Conservation (phyloP, 23 tunicate species). For the Aplidium turbinatum region DNA sequence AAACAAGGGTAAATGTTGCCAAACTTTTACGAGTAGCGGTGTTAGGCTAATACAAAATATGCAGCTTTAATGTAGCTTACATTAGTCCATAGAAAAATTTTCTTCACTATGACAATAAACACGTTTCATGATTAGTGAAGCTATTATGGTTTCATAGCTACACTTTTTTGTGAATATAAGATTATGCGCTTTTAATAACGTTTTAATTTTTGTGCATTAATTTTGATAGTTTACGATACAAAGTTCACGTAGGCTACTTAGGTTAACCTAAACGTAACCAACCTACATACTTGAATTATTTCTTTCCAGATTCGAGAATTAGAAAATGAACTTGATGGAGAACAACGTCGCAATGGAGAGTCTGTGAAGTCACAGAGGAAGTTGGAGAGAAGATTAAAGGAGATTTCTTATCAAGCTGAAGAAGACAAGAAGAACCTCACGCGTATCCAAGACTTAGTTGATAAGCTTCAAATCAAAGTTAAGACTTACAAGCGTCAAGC, state of each 20-base stretch:
- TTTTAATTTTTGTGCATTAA: too few relatives aligned
- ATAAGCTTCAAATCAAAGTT: constrained; percentile 95
- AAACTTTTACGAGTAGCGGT: too few relatives aligned
- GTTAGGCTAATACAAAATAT: too few relatives aligned
- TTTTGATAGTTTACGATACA: too few relatives aligned
- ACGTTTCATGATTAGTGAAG: too few relatives aligned
- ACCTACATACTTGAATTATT: not conserved
- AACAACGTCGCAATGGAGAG: constrained; percentile 91
- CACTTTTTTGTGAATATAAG: too few relatives aligned
- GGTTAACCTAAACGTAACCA: too few relatives aligned
- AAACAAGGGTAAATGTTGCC: constrained; percentile 60
- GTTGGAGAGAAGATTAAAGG: constrained; percentile 66
- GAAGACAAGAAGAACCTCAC: constrained; percentile 97
- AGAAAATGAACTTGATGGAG: constrained; percentile 93
- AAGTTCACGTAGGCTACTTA: too few relatives aligned
- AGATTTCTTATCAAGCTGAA: constrained; percentile 74
- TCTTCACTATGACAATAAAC: too few relatives aligned
- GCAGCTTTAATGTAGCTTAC: too few relatives aligned
- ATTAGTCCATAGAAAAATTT: too few relatives aligned
- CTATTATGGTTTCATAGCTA: too few relatives aligned
- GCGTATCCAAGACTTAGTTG: constrained; percentile 92
- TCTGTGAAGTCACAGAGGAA: constrained; percentile 78
- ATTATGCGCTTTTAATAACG: not conserved
- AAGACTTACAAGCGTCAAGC: constrained; percentile 99
- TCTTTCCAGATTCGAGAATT: constrained; percentile 77